phyloP scores from a whole-genome alignment of 2,113 vertebrate species.

The Sphaerodactylus townsendi region DNA sequence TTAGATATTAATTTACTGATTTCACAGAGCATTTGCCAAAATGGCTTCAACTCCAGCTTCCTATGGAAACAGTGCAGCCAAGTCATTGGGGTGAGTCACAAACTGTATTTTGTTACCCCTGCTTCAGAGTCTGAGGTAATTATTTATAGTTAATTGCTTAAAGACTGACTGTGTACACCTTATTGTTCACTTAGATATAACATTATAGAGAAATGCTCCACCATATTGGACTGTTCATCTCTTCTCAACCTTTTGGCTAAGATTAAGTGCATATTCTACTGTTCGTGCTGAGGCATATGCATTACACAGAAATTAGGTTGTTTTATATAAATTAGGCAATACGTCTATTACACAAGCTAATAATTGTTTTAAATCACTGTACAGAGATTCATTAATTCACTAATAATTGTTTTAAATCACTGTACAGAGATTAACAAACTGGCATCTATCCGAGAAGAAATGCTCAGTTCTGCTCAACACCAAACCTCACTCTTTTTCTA shows the following conservation, averaged over 20 bases:
- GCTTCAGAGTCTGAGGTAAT: background rate
- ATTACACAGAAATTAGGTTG: background rate
- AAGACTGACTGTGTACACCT: background rate
- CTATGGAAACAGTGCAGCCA: conserved; percentile 88
- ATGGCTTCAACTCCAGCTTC: conserved; percentile 91
- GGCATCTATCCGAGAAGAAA: background rate
- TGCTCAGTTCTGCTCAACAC: background rate
- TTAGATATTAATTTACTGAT: conserved; percentile 36
- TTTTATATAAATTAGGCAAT: background rate
- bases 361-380: background rate
- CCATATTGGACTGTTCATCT: background rate
- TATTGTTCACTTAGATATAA: background rate
- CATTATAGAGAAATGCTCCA: background rate
- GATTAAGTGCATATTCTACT: background rate
- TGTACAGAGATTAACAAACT: background rate
- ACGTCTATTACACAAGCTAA: background rate
- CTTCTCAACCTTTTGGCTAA: no score
- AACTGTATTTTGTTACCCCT: conserved; percentile 15
- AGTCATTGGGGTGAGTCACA: conserved; percentile 89
- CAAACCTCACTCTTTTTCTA: background rate
- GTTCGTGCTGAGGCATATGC: background rate
- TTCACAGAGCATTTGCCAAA: conserved; percentile 91
- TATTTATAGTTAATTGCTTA: background rate
- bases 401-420: background rate
- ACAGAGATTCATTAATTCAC: no score